phyloP scores from a whole-genome alignment of 2,888 invertebrate genomes.

The Leptinotarsa tumamoca region DNA sequence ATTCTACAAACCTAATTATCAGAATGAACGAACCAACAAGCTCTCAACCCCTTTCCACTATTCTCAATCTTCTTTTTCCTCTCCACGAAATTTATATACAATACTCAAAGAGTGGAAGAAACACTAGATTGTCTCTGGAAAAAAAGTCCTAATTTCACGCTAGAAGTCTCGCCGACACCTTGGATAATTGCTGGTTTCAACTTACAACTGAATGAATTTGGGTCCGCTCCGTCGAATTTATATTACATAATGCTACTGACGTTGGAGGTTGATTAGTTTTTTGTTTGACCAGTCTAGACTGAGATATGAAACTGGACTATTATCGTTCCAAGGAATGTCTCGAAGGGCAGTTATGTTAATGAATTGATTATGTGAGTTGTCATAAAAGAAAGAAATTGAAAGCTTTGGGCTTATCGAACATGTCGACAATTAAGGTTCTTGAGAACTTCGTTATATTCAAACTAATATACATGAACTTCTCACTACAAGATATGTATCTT shows the following conservation, averaged over 20 bases:
- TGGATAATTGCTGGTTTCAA: conserved; percentile 4
- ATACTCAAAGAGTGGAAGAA: not conserved
- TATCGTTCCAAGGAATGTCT: no score
- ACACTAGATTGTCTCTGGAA: not conserved
- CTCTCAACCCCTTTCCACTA: not conserved
- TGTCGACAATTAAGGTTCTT: no score
- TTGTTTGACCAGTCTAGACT: not conserved
- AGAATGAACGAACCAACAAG: not conserved
- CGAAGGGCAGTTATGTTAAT: no score
- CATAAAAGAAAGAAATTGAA: no score
- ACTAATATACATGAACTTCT: no score
- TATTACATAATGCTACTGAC: not conserved
- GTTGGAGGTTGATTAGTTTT: not conserved
- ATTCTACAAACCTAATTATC: not conserved
- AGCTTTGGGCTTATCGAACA: no score
- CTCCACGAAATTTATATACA: not conserved
- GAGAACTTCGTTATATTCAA: no score
- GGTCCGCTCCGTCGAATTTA: not conserved
- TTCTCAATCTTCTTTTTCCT: not conserved
- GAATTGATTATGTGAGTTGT: no score
- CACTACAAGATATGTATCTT: no score
- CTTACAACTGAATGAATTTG: not conserved
- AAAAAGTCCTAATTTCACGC: not conserved
- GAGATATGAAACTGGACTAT: no score
- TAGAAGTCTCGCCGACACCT: not conserved